Conservation (phyloP, 2,113 vertebrate genomes). For the Alaudala cheleensis region DNA sequence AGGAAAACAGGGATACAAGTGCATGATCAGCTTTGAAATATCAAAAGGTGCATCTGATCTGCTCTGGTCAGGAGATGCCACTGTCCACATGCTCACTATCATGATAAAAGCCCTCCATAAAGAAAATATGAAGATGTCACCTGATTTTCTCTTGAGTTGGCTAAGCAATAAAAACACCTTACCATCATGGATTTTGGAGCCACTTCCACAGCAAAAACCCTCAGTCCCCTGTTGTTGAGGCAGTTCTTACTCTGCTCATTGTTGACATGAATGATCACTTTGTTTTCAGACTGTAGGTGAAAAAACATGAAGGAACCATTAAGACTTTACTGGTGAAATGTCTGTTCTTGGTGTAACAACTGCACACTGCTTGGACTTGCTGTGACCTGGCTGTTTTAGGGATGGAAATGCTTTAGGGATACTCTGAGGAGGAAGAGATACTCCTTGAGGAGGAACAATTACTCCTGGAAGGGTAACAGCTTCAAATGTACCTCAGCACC, state of each 20-base stretch:
- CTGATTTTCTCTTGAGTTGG: background rate
- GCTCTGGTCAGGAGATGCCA: background rate
- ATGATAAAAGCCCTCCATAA: background rate
- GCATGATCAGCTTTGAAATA: background rate
- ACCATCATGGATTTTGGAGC: conserved; percentile 87
- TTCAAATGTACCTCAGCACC: background rate
- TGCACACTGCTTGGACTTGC: background rate
- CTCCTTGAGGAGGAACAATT: background rate
- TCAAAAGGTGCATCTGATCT: background rate
- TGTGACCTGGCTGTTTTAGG: background rate
- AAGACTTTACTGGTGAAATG: background rate
- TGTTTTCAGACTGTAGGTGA: conserved; percentile 82
- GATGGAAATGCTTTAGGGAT: background rate
- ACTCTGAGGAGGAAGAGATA: background rate
- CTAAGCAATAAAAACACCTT: background rate
- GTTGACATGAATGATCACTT: conserved; percentile 87
- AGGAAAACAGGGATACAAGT: background rate
- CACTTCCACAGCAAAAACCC: conserved; percentile 90
- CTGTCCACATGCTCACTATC: background rate
- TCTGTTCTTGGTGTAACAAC: background rate
- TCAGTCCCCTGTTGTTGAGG: conserved; percentile 83
- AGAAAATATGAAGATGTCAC: background rate
- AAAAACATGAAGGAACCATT: background rate
- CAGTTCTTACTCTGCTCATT: conserved; percentile 90
- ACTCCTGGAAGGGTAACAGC: background rate